Percentiles rank a stretch among this genome's conserved stretches.
These are phyloP conservation scores for Actinia equina DNA, from an alignment of 64 coral and sea anemone species.

Conservation along the genomic window DNA sequence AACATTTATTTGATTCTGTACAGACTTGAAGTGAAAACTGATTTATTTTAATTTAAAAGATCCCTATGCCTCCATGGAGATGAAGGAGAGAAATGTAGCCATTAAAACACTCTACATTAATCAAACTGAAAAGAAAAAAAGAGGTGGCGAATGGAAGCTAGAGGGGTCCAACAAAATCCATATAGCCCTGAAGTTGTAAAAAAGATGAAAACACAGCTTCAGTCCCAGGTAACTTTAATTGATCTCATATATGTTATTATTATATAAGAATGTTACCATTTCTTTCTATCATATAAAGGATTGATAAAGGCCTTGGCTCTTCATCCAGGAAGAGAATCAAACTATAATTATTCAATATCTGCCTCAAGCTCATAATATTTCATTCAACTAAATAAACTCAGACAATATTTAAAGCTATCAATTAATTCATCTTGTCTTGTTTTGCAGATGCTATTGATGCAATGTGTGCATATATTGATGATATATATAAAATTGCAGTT, in stretches of 20 bases:
- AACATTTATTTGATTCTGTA: too few relatives aligned
- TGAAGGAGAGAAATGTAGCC: slow-evolving; percentile 5
- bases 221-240: slow-evolving; percentile 5
- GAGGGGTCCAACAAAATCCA: not conserved
- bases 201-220: not conserved
- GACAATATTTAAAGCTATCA: too few relatives aligned
- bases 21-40: not conserved
- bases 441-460: not conserved
- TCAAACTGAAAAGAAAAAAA: not conserved
- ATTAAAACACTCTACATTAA: not conserved
- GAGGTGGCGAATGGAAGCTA: slow-evolving; percentile 1
- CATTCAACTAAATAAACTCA: too few relatives aligned
- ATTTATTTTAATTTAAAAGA: not conserved
- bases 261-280: not conserved
- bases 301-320: too few relatives aligned
- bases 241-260: not conserved
- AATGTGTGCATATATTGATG: not conserved
- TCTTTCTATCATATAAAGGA: not conserved
- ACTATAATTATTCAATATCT: too few relatives aligned
- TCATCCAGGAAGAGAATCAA: too few relatives aligned
- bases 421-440: too few relatives aligned
- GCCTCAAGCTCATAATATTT: too few relatives aligned
- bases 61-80: not conserved
- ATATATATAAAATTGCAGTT: not conserved
- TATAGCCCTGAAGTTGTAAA: slow-evolving; percentile 11